These are phyloP conservation scores for Lomographa bimaculata DNA, from an alignment of 2,888 invertebrate genomes.

Conservation along the genomic window DNA sequence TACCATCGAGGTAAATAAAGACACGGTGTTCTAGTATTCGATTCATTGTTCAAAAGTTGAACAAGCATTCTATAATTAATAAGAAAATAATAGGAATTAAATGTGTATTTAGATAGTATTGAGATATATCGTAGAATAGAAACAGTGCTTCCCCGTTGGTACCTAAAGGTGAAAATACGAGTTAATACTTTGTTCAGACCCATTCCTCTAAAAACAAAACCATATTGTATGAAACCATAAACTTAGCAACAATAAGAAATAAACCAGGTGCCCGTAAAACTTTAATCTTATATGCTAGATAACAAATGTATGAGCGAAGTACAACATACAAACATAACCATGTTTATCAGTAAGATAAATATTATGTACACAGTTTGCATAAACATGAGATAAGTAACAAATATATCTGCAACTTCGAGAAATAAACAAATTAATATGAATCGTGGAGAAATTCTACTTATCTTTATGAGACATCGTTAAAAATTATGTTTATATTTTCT, in stretches of 20 bases:
- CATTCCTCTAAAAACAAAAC: constrained; percentile 1
- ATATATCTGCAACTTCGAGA: constrained; percentile 7
- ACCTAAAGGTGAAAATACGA: constrained; percentile 2
- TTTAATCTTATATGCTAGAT: constrained; percentile 61
- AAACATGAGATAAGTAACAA: constrained; percentile 5
- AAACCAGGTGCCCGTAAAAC: constrained; percentile 45
- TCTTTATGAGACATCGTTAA: no score
- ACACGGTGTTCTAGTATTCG: no score
- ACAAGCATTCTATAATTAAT: no score
- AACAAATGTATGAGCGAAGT: constrained; percentile 53
- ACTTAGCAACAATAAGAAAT: constrained; percentile 35
- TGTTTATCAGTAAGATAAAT: constrained; percentile 4
- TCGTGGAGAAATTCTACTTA: no score
- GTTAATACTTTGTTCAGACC: constrained; percentile 21
- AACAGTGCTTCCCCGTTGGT: not conserved
- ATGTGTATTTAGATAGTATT: no score
- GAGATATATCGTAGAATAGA: no score
- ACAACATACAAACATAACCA: constrained; percentile 20
- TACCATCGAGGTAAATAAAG: constrained; percentile 1
- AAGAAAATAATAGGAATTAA: no score
- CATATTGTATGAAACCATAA: constrained; percentile 6
- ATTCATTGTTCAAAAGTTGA: no score
- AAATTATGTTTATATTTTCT: no score
- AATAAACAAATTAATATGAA: no score
- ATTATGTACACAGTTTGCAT: not conserved